Base-by-base conservation (phyloP, 1,140 invertebrate species). In the Ceratina australensis region DNA sequence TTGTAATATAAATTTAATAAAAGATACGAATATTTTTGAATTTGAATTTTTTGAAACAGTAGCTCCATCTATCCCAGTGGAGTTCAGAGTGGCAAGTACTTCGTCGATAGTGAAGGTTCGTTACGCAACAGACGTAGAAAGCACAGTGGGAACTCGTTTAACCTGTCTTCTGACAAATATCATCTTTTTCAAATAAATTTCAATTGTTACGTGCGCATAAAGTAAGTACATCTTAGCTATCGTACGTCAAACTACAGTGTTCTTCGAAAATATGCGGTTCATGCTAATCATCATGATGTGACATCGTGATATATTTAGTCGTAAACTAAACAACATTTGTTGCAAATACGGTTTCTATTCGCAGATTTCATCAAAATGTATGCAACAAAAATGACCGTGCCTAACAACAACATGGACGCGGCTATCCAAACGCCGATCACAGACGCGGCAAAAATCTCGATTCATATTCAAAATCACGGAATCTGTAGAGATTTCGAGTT, bases 401-500 rank as follows among this genome's bases (percentile, higher is more conserved):
- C 33, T 42, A 33, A 52, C 13, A 7, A 3, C 50, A 52, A 52
- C 3, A 2, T 52, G 2, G 50, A 52, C 18, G 50, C 4, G 13
- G 13, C 12, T n/a, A 54, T 54, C 4, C 4, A 54, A 3, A 54
- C 1, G 12, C 52, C 52, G 16, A 3, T 54, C 1, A 0, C 0
- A 3, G 16, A 50, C 0, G 7, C 15, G 4, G 0, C n/a, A 1
- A 15, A n/a, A 56, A 0, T 0, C 2, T 1, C 13, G 3, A 0
- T 12, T 3, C 26, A 42, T 24, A 0, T 0, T 42, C 95, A 96
- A 87, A 87, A 93, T 81, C 89, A 93, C 79, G 92, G 93, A 13
- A 86, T 85, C 22, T 96, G 96, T 88, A 93, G 93, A 49, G 92
- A 94, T 71, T 92, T 95, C 77, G 96, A 96, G 89, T 90, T 95